Evolutionary conservation across 2,888 invertebrate genomes (phyloP).

Genomic region (Nemotelus nigrinus): DNA sequence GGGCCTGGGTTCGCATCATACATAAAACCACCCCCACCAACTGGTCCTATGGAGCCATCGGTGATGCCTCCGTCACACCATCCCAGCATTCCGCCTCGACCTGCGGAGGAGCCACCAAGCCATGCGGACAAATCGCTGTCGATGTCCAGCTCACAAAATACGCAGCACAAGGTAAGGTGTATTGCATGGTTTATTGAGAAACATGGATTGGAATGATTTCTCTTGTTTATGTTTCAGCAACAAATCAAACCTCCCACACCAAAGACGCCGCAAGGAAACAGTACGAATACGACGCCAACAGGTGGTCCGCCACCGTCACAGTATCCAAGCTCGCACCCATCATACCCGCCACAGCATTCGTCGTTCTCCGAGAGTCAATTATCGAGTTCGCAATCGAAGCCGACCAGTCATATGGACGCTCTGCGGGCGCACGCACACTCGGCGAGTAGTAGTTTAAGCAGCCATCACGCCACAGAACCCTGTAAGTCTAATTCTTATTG

Average conservation of each 20-base stretch:
- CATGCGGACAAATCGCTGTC: slow-evolving; percentile 65
- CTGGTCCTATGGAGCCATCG: slow-evolving; percentile 62
- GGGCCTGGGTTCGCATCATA: slow-evolving; percentile 65
- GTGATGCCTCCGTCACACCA: slow-evolving; percentile 60
- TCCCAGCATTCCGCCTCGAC: slow-evolving; percentile 53
- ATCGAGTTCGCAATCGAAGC: slow-evolving; percentile 69
- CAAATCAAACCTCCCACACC: slow-evolving; percentile 65
- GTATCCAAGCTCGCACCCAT: slow-evolving; percentile 60
- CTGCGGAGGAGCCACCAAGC: slow-evolving; percentile 50
- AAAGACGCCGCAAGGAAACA: slow-evolving; percentile 64
- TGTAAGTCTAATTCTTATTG: slow-evolving; percentile 54
- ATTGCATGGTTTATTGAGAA: background rate
- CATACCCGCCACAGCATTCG: slow-evolving; percentile 68
- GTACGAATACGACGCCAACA: slow-evolving; percentile 59
- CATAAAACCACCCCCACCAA: slow-evolving; percentile 63
- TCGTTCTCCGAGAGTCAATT: slow-evolving; percentile 75
- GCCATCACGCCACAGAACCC: slow-evolving; percentile 64
- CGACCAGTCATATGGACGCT: slow-evolving; percentile 77
- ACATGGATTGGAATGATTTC: background rate
- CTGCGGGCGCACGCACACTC: slow-evolving; percentile 80
- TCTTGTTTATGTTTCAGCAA: background rate
- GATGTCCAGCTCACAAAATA: slow-evolving; percentile 49
- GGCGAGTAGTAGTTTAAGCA: slow-evolving; percentile 64
- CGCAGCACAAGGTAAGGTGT: slow-evolving; percentile 50
- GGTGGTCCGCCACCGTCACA: slow-evolving; percentile 60